phyloP scores from a whole-genome alignment of 1,140 invertebrate species.

The Cardiocondyla obscurior region DNA sequence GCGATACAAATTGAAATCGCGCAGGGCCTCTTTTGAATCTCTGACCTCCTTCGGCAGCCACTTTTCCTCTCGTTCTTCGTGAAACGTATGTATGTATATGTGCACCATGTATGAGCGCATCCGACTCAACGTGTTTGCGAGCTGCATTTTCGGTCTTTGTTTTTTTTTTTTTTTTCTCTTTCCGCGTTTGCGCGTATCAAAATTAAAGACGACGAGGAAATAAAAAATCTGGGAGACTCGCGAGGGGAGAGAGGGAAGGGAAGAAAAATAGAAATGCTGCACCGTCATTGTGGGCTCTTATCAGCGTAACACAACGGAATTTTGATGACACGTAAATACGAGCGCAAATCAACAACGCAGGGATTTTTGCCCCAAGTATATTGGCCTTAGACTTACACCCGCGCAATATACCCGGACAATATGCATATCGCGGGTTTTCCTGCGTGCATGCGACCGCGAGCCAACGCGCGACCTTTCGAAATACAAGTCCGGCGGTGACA shows the following conservation, averaged over 20 bases:
- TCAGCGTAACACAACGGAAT: slow-evolving; percentile 23
- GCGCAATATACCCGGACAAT: background rate
- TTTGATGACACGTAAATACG: background rate
- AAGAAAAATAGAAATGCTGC: background rate
- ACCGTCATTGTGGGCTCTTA: background rate
- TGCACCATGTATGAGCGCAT: background rate
- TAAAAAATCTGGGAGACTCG: too few species aligned
- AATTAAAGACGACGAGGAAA: too few species aligned
- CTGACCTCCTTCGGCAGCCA: background rate
- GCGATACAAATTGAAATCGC: slow-evolving; percentile 11
- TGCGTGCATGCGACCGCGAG: background rate
- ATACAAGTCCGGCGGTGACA: slow-evolving; percentile 46
- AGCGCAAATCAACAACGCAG: background rate
- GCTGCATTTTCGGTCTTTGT: background rate
- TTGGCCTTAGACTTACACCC: background rate
- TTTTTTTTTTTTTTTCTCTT: slow-evolving; percentile 36
- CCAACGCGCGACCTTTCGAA: slow-evolving; percentile 11
- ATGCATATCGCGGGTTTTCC: background rate
- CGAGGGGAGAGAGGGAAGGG: too few species aligned
- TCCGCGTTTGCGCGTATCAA: too few species aligned
- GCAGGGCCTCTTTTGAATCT: background rate
- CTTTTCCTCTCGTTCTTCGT: slow-evolving; percentile 4
- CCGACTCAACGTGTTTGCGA: background rate
- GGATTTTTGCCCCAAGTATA: slow-evolving; percentile 3
- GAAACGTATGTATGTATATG: background rate